Evolutionary conservation across 2,113 vertebrate genomes (phyloP).

Genomic region (Gnathonemus echidnorhynchus): DNA sequence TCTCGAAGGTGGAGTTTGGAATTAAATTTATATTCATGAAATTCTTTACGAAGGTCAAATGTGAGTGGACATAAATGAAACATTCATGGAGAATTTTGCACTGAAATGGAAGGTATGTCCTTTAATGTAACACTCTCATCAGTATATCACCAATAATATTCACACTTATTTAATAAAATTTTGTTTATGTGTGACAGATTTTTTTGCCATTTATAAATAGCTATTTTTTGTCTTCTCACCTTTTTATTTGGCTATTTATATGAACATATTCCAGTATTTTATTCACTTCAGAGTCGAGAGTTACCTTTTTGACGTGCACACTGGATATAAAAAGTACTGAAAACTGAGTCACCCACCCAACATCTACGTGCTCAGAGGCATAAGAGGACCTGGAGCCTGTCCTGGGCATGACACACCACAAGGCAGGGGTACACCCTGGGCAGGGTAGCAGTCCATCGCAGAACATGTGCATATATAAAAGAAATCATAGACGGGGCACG

Average conservation of each 20-base stretch:
- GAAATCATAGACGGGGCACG: not conserved
- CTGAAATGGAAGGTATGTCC: not conserved
- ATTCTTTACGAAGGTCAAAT: not conserved
- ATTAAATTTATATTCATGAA: not conserved
- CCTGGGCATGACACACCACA: not conserved
- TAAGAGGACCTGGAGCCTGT: not conserved
- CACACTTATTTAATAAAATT: not conserved
- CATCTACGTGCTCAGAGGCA: not conserved
- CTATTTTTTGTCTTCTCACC: not conserved
- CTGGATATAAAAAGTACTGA: not conserved
- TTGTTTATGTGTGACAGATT: not conserved
- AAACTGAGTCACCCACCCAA: not conserved
- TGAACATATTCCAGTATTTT: not conserved
- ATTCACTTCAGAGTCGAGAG: not conserved
- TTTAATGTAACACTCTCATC: not conserved
- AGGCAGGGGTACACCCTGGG: not conserved
- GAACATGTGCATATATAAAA: not conserved
- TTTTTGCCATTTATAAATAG: not conserved
- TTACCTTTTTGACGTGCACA: not conserved
- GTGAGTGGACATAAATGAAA: not conserved
- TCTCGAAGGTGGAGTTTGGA: not conserved
- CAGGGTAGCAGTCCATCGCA: not conserved
- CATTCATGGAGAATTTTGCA: not conserved
- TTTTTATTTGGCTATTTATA: not conserved
- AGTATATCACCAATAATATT: not conserved